A percentile compares a stretch with the other conserved stretches of the same genome.
Conservation (phyloP, 2,888 invertebrate genomes). For the Drosophila subsilvestris region DNA sequence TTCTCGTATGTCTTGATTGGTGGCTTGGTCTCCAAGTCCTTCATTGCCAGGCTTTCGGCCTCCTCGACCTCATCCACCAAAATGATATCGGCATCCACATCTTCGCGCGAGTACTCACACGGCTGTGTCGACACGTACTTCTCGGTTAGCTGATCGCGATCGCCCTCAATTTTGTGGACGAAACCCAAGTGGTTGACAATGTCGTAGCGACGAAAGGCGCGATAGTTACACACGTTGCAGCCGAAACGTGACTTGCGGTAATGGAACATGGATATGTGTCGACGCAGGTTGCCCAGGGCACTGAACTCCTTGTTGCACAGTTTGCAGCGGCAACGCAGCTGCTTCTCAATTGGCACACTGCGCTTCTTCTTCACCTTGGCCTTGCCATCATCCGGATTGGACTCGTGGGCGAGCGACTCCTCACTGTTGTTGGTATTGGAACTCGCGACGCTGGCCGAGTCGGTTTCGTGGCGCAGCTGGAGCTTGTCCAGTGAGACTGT, state of each 20-base stretch:
- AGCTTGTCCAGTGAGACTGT: conserved; percentile 81
- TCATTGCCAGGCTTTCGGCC: conserved; percentile 26
- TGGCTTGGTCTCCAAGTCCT: conserved; percentile 39
- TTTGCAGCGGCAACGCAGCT: conserved; percentile 82
- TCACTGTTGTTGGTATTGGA: conserved; percentile 42
- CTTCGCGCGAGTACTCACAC: conserved; percentile 80
- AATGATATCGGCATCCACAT: conserved; percentile 82
- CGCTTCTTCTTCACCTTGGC: conserved; percentile 61
- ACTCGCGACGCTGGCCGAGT: conserved; percentile 54
- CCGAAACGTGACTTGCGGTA: conserved; percentile 87
- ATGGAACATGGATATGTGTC: conserved; percentile 84
- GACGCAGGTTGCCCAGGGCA: conserved; percentile 83
- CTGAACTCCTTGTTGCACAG: conserved; percentile 83
- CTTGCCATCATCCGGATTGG: conserved; percentile 35
- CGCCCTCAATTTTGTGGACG: conserved; percentile 86
- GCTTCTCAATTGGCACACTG: conserved; percentile 69
- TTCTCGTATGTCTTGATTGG: conserved; percentile 60
- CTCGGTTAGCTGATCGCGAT: conserved; percentile 84
- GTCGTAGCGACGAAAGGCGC: conserved; percentile 87
- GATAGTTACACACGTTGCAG: conserved; percentile 90
- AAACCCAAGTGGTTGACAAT: conserved; percentile 88
- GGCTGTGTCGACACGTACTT: conserved; percentile 82
- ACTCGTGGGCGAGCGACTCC: conserved; percentile 25
- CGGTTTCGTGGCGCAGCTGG: conserved; percentile 65
- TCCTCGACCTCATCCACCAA: conserved; percentile 69